These are phyloP conservation scores for Aphelenchoides besseyi DNA, from an alignment of 1,140 invertebrate genomes.

Conservation along the genomic window DNA sequence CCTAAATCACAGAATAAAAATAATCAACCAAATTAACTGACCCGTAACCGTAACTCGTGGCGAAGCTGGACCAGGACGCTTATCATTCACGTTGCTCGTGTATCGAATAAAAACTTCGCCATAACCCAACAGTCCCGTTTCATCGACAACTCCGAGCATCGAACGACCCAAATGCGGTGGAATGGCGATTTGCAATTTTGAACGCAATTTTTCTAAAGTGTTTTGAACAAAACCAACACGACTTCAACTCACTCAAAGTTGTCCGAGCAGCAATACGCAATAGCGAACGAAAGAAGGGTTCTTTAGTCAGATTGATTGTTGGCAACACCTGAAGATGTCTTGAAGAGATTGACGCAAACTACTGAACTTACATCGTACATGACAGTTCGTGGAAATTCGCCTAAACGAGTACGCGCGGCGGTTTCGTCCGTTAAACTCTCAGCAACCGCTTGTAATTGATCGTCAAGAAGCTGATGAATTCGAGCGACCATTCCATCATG, in stretches of 20 bases:
- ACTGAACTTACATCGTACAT: no score
- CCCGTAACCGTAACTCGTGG: slow-evolving; percentile 12
- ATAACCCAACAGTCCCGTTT: slow-evolving; percentile 61
- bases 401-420: slow-evolving; percentile 44
- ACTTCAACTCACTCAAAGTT: slow-evolving; percentile 39
- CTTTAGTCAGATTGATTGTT: slow-evolving; percentile 50
- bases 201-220: slow-evolving; percentile 24
- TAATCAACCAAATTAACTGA: no score
- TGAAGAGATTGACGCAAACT: no score
- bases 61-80: not conserved
- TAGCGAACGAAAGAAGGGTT: slow-evolving; percentile 62
- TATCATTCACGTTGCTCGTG: slow-evolving; percentile 36
- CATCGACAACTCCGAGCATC: slow-evolving; percentile 64
- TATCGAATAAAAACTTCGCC: slow-evolving; percentile 64
- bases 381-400: slow-evolving; percentile 49
- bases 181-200: slow-evolving; percentile 56
- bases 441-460: slow-evolving; percentile 46
- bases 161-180: slow-evolving; percentile 58
- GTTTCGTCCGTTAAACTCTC: slow-evolving; percentile 45
- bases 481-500: slow-evolving; percentile 45
- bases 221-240: not conserved
- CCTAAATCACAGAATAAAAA: no score
- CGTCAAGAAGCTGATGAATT: slow-evolving; percentile 54
- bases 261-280: slow-evolving; percentile 50
- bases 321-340: slow-evolving; percentile 22